These are phyloP conservation scores for Danio albolineatus DNA, from an alignment of 2,797 vertebrate genomes.

Conservation along the genomic window DNA sequence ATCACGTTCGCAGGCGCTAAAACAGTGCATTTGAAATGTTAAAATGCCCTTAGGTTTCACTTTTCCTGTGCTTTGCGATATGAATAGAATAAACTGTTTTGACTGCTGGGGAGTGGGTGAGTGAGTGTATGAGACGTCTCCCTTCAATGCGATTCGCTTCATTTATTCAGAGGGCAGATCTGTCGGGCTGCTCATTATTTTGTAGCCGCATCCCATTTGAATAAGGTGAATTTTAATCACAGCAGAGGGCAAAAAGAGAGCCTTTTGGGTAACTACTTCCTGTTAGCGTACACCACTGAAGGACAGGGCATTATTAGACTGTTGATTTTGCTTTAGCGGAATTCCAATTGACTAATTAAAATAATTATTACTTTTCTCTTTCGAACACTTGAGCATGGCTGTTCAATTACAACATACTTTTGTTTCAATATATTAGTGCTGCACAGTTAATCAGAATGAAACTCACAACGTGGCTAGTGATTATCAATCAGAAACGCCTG, in stretches of 20 bases:
- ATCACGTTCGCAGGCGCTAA: conserved; percentile 1
- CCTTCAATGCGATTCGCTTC: conserved; percentile 6
- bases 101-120: not conserved
- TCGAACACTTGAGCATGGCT: conserved; percentile 10
- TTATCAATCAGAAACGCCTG: not conserved
- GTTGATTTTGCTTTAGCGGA: conserved; percentile 9
- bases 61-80: not conserved
- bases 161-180: conserved; percentile 39
- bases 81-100: not conserved
- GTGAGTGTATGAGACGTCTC: not conserved
- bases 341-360: conserved; percentile 17
- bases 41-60: not conserved
- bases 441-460: not conserved
- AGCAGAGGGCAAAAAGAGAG: not conserved
- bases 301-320: conserved; percentile 26
- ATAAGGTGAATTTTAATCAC: conserved; percentile 51
- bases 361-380: not conserved
- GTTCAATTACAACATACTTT: conserved; percentile 6
- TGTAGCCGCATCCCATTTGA: conserved; percentile 41
- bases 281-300: conserved; percentile 23
- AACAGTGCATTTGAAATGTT: not conserved
- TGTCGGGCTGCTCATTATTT: conserved; percentile 23
- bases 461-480: not conserved
- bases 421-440: not conserved
- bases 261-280: conserved; percentile 8